These are phyloP conservation scores for Labeo calbasu DNA, from an alignment of 2,797 vertebrate genomes.

Conservation along the genomic window DNA sequence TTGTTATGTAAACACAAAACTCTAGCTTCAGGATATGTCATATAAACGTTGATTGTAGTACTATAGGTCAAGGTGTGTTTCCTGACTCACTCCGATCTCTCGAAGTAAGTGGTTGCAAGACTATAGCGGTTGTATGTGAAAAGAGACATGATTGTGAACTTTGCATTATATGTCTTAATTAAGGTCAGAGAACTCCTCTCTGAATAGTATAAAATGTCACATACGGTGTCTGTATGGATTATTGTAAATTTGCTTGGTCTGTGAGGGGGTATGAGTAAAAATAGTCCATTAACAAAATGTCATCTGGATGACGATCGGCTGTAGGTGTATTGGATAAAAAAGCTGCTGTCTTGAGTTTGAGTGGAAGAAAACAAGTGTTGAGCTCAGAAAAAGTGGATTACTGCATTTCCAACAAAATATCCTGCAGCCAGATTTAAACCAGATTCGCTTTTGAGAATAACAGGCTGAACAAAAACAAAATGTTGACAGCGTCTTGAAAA, in stretches of 20 bases:
- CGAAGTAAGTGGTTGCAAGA: not conserved
- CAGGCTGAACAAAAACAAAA: not conserved
- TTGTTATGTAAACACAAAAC: not conserved
- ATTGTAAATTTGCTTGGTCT: not conserved
- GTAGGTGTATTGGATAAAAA: not conserved
- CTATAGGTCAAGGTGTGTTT: not conserved
- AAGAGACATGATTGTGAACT: not conserved
- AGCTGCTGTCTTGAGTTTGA: not conserved
- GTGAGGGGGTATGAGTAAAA: not conserved
- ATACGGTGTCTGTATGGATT: not conserved
- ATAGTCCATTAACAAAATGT: not conserved
- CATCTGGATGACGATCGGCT: not conserved
- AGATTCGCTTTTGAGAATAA: not conserved
- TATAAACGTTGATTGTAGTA: not conserved
- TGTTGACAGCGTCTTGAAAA: not conserved
- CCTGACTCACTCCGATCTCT: not conserved
- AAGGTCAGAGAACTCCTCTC: not conserved
- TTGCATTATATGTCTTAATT: not conserved
- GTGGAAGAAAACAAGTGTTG: not conserved
- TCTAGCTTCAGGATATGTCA: not conserved
- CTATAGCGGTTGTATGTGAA: not conserved
- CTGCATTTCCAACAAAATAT: not conserved
- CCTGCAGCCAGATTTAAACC: not conserved
- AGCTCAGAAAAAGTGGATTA: not conserved
- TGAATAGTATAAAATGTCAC: not conserved